Evolutionary conservation across 2,797 vertebrate genomes (phyloP), one percentile per base, ranked within the genome.

Genomic region (Hozukius guyotensis): DNA sequence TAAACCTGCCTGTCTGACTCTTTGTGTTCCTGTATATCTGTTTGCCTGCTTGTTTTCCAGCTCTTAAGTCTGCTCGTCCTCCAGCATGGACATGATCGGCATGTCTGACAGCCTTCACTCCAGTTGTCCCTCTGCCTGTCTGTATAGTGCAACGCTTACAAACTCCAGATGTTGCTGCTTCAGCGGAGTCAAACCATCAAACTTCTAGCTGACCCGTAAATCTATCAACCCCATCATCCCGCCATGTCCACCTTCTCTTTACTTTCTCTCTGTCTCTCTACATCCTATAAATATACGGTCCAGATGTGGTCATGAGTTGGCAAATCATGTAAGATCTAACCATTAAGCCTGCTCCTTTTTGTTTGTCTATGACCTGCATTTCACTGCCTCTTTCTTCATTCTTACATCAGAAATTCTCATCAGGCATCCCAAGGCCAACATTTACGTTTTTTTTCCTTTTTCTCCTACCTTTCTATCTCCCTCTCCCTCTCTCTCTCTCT

Each of bases 91-190:
- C 34, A 57, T 11, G 31, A 46, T 22, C 31, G 36, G 59, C 36
- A 59, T 84, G 64, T 69, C 74, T 72, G 77, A 72, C 75, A 57
- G 72, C 49, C 18, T 42, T 77, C 49, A n/a, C 78, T 75, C 55
- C 56, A 59, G 34, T n/a, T 74, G 52, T 32, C 52, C 25, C 53
- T 77, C 79, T 42, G 56, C 20, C 68, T 77, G 25, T 67, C 66
- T 61, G 13, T 55, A 18, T 27, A 46, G 32, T 67, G 38, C 46
- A 55, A 16, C n/a, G 18, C 34, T 85, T 72, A 78, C 75, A 83
- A 76, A 75, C 42, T 84, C 89, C 89, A 92, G 87, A 89, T 92
- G 67, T 72, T 60, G 75, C 32, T n/a, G 65, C 52, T 60, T 73
- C 20, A 55, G 20, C 18, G 53, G 14, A 83, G 71, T 76, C 64